Conservation (phyloP, 2,113 vertebrate genomes). For the Embiotoca jacksoni region DNA sequence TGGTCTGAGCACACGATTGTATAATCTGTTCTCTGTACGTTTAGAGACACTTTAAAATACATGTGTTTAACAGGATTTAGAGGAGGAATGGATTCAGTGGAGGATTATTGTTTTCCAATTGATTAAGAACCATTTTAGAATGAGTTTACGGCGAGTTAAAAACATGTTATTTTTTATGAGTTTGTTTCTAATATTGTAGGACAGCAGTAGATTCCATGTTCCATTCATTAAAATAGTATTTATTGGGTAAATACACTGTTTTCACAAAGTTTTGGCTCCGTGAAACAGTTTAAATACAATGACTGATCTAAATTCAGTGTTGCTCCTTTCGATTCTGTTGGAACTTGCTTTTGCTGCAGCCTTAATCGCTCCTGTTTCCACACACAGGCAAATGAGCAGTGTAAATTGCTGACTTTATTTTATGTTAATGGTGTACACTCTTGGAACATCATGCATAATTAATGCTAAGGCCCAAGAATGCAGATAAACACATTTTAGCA, state of each 20-base stretch:
- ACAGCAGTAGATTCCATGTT: too few relatives aligned
- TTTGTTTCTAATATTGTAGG: too few relatives aligned
- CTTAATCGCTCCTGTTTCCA: conserved; percentile 27
- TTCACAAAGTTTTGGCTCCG: too few relatives aligned
- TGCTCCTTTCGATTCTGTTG: neutral
- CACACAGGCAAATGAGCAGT: conserved; percentile 12
- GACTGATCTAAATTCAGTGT: neutral
- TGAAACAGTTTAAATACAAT: neutral
- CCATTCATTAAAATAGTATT: too few relatives aligned
- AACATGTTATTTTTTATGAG: too few relatives aligned
- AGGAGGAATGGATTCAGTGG: too few relatives aligned
- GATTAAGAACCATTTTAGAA: neutral
- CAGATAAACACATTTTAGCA: conserved; percentile 51
- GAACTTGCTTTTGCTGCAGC: conserved; percentile 3
- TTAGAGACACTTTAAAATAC: conserved; percentile 4
- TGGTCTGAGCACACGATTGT: neutral
- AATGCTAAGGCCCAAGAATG: conserved; percentile 36
- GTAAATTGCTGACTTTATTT: conserved; percentile 54
- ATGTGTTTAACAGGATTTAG: neutral
- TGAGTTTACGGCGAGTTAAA: neutral
- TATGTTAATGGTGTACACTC: conserved; percentile 42
- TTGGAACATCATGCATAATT: conserved; percentile 49
- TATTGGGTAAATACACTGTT: too few relatives aligned
- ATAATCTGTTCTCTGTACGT: neutral
- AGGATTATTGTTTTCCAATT: too few relatives aligned